phyloP scores from a whole-genome alignment of 1,140 invertebrate species.

The Drosophila sp. region DNA sequence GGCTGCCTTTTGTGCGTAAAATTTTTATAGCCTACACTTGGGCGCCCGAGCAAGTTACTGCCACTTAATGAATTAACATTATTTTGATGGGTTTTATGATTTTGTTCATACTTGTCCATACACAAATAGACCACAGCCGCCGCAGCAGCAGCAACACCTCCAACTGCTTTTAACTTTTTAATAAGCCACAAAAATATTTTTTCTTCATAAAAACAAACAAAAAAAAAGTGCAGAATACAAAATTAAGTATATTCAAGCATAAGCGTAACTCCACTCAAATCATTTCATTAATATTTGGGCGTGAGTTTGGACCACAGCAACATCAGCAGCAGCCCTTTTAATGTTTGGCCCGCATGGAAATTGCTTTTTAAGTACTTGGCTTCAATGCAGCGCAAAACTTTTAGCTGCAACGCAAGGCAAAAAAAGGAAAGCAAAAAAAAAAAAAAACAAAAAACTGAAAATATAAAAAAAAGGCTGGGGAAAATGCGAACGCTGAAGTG shows the following conservation, averaged over 20 bases:
- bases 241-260: conserved; percentile 58
- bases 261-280: conserved; percentile 80
- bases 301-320: conserved; percentile 15
- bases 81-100: conserved; percentile 82
- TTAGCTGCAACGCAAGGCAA: conserved; percentile 57
- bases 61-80: conserved; percentile 84
- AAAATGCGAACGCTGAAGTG: conserved; percentile 66
- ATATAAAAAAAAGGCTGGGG: conserved; percentile 6
- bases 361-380: conserved; percentile 80
- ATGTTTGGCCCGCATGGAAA: conserved; percentile 57
- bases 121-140: conserved; percentile 39
- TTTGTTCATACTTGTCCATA: conserved; percentile 63
- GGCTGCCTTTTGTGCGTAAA: conserved; percentile 70
- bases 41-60: conserved; percentile 76
- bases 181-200: conserved; percentile 71
- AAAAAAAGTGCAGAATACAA: conserved; percentile 45
- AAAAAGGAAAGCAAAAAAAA: conserved; percentile 29
- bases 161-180: conserved; percentile 68
- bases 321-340: conserved; percentile 49
- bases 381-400: conserved; percentile 78
- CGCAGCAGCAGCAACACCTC: conserved; percentile 42
- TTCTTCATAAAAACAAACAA: conserved; percentile 12
- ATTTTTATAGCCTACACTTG: conserved; percentile 82
- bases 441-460: conserved; percentile 21
- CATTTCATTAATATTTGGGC: conserved; percentile 80